Base-by-base conservation (phyloP, 2,113 vertebrate species). In the Spheniscus mendiculus region DNA sequence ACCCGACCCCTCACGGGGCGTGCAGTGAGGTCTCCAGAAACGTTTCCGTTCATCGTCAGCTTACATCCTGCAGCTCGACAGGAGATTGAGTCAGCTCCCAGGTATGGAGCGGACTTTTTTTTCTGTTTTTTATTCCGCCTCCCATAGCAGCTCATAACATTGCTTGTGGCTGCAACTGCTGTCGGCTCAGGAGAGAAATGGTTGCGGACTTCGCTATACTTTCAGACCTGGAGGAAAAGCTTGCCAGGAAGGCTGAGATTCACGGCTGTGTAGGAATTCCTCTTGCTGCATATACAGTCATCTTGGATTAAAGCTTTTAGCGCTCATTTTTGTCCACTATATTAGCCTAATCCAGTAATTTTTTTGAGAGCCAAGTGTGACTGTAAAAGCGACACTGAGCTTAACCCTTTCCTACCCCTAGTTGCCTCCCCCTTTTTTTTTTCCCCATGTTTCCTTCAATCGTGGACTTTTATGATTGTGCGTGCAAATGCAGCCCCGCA, bases 261-360 rank as follows among this genome's bases (percentile, higher is more conserved):
- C 5, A 0, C 1, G 47, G 62, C 76, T 32, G 21, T 6, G 0
- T 1, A 15, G 71, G n/a, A 73, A 55, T 61, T 59, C 76, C 70
- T 76, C 66, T 47, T 42, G 66, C 61, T 56, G 58, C 34, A 0
- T 2, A 11, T 13, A 2, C 5, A 0, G 1, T 30, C 11, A 1
- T 1, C 81, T 27, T 10, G 15, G 18, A 22, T 22, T 17, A 17
- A 71, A 72, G 42, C 38, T 72, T 36, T 42, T 4, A 9, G 36
- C 0, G 0, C 26, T 67, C 7, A 0, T 6, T 72, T 44, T 47
- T 11, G 4, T 20, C 27, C 6, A 0, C 40, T 17, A 0, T 3
- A 2, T 19, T 38, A 17, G 3, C 22, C 30, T n/a, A 23, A 58
- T 12, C 22, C 49, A 9, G 36, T 3, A 3, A 22, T 9, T 71